A percentile compares a stretch with the other conserved stretches of the same genome.
Evolutionary conservation across 2,797 vertebrate species (phyloP).

Genomic region (Anabacerthia variegaticeps): DNA sequence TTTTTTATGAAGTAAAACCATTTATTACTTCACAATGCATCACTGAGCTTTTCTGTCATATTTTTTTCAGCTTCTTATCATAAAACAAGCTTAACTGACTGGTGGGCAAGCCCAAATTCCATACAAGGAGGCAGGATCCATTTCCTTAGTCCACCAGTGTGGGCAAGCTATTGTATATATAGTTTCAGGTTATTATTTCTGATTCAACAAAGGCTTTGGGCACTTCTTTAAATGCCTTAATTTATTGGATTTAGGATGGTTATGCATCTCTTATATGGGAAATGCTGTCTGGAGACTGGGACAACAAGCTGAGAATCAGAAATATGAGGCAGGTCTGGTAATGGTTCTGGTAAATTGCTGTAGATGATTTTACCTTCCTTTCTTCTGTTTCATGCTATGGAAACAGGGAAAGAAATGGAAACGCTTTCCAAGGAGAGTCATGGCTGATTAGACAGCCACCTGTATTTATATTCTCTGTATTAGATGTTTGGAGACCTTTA

Average conservation of each 20-base stretch:
- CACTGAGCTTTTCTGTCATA: background rate
- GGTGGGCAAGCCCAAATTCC: background rate
- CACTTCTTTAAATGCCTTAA: background rate
- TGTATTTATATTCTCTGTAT: background rate
- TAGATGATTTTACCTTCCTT: background rate
- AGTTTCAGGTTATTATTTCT: background rate
- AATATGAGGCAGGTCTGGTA: background rate
- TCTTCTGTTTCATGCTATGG: background rate
- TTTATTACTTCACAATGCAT: background rate
- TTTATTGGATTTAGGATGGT: background rate
- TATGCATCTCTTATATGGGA: background rate
- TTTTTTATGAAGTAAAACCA: background rate
- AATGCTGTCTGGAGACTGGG: background rate
- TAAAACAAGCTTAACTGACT: background rate
- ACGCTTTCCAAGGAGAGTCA: background rate
- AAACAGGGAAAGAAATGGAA: background rate
- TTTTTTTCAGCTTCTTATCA: background rate
- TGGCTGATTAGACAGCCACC: background rate
- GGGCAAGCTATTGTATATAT: background rate
- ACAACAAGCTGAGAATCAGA: background rate
- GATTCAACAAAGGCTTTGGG: background rate
- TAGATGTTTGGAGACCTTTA: background rate
- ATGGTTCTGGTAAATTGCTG: background rate
- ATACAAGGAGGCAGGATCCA: background rate
- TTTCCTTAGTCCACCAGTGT: background rate